Conservation (phyloP, 2,888 invertebrate genomes). For the Drosophila anomalata region DNA sequence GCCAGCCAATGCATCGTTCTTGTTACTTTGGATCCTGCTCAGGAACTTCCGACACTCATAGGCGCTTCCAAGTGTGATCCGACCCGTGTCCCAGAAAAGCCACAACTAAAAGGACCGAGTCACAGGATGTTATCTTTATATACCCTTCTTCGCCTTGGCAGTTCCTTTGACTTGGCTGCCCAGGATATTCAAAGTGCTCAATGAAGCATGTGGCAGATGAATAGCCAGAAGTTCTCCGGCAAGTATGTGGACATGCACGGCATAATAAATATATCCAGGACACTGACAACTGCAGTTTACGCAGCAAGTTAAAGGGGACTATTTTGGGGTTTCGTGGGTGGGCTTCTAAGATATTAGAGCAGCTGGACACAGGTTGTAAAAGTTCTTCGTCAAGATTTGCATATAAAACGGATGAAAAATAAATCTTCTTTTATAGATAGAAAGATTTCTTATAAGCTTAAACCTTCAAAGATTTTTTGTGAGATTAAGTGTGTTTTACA, state of each 20-base stretch:
- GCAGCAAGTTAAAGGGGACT: conserved; percentile 70
- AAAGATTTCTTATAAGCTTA: no score
- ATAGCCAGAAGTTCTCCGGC: conserved; percentile 47
- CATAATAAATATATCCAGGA: conserved; percentile 62
- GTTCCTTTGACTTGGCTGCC: neutral
- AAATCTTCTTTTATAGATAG: no score
- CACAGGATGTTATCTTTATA: conserved; percentile 44
- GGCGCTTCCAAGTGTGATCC: conserved; percentile 39
- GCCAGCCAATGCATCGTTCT: conserved; percentile 68
- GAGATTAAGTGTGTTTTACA: no score
- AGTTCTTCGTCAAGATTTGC: conserved; percentile 58
- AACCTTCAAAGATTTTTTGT: no score
- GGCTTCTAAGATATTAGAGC: conserved; percentile 43
- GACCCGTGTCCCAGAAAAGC: conserved; percentile 33
- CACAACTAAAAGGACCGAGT: conserved; percentile 62
- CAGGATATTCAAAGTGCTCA: conserved; percentile 67
- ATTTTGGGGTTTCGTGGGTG: conserved; percentile 40
- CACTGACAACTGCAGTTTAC: conserved; percentile 73
- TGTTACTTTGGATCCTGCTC: conserved; percentile 40
- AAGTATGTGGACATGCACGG: conserved; percentile 63
- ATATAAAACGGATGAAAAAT: conserved; percentile 40
- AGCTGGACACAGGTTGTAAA: conserved; percentile 58
- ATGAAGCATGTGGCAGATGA: conserved; percentile 55
- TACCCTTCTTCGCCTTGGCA: conserved; percentile 29
- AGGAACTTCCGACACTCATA: conserved; percentile 56